Evolutionary conservation across 2,888 invertebrate genomes (phyloP).

Genomic region (Tolmerus cingulatus): DNA sequence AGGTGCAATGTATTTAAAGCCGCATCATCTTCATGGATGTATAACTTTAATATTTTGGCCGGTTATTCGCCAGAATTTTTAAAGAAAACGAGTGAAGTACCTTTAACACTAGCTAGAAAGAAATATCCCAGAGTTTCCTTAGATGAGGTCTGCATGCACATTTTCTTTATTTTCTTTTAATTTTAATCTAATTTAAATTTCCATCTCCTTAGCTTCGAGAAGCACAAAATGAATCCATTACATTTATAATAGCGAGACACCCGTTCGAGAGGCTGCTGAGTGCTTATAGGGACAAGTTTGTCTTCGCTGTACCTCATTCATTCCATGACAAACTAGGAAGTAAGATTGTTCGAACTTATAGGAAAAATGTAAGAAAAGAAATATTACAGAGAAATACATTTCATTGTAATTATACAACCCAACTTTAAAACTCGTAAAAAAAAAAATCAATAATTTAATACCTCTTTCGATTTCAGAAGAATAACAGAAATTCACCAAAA

Average conservation of each 20-base stretch:
- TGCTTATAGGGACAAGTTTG: slow-evolving; percentile 85
- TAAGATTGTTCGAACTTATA: slow-evolving; percentile 78
- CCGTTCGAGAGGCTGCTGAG: slow-evolving; percentile 82
- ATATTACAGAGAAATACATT: neutral
- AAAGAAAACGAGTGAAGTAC: slow-evolving; percentile 79
- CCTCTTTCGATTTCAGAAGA: slow-evolving; percentile 43
- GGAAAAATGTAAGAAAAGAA: slow-evolving; percentile 63
- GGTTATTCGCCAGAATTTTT: slow-evolving; percentile 81
- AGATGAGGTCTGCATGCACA: slow-evolving; percentile 64
- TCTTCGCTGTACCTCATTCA: slow-evolving; percentile 82
- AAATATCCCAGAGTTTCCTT: slow-evolving; percentile 80
- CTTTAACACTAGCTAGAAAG: slow-evolving; percentile 78
- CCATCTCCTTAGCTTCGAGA: slow-evolving; percentile 66
- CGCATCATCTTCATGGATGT: slow-evolving; percentile 92
- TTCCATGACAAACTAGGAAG: slow-evolving; percentile 82
- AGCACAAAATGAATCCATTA: slow-evolving; percentile 78
- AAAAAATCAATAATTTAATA: neutral
- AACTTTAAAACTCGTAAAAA: neutral
- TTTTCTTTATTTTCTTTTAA: neutral
- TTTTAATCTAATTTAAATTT: neutral
- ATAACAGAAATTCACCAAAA: slow-evolving; percentile 64
- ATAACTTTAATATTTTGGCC: slow-evolving; percentile 86
- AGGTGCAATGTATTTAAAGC: slow-evolving; percentile 85
- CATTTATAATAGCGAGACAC: slow-evolving; percentile 83
- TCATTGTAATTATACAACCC: neutral